Evolutionary conservation across 2,797 vertebrate species (phyloP).

Genomic region (Psittacula echo): DNA sequence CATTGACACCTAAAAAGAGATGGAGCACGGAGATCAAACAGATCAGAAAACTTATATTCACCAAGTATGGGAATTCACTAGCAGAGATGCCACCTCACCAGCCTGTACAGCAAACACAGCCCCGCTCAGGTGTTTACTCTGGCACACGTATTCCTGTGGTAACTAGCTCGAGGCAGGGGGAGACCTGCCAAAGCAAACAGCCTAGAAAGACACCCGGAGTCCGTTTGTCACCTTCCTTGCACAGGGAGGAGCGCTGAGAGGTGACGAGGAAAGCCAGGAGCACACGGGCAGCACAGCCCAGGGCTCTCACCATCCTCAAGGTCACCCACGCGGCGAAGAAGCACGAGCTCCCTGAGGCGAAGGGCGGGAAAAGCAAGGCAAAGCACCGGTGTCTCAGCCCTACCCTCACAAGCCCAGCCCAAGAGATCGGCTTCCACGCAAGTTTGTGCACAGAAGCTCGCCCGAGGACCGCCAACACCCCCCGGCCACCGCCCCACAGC

Average conservation of each 20-base stretch:
- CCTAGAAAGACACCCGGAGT: accelerated
- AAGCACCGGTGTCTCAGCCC: accelerated
- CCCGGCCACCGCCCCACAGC: too few relatives aligned
- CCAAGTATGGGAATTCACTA: accelerated
- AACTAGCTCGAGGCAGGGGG: accelerated
- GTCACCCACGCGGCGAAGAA: accelerated
- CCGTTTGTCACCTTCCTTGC: accelerated
- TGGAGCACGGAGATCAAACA: accelerated
- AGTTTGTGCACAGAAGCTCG: accelerated
- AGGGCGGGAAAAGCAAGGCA: accelerated
- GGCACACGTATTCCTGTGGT: accelerated
- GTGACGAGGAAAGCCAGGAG: accelerated
- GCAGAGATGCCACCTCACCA: accelerated
- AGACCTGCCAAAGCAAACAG: accelerated
- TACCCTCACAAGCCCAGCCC: accelerated
- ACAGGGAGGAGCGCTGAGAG: accelerated
- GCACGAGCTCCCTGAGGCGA: accelerated
- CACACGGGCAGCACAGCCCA: accelerated
- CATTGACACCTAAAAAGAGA: too few relatives aligned
- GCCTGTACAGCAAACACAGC: accelerated
- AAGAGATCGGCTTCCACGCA: accelerated
- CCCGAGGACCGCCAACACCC: not conserved
- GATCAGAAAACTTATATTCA: accelerated
- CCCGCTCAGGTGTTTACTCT: accelerated
- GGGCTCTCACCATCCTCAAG: too few relatives aligned